These are phyloP conservation scores for Corythornis vintsioides DNA, from an alignment of 2,113 vertebrate species.

Conservation along the genomic window DNA sequence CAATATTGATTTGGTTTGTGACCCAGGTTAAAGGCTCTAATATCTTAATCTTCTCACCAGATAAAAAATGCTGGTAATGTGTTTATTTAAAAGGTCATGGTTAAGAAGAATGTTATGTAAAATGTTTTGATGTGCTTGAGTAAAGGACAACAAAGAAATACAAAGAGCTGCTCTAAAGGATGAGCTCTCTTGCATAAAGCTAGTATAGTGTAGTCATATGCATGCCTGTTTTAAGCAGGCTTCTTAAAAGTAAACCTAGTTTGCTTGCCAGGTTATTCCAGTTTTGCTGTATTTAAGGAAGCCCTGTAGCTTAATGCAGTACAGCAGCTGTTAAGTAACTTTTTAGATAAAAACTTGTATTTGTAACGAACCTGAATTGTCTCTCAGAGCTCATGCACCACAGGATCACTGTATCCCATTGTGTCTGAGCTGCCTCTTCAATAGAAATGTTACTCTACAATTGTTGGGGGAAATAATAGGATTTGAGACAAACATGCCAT, in stretches of 20 bases:
- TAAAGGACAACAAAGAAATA: background rate
- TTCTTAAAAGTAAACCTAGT: background rate
- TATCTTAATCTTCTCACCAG: constrained; percentile 2
- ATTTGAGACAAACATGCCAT: background rate
- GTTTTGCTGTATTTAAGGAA: background rate
- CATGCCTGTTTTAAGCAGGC: background rate
- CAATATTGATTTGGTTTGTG: background rate
- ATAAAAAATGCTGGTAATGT: background rate
- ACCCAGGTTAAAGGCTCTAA: background rate
- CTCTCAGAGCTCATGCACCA: background rate
- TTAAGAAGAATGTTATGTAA: background rate
- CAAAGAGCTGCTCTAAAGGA: background rate
- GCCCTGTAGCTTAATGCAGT: background rate
- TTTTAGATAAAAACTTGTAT: background rate
- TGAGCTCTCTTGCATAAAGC: background rate
- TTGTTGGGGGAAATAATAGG: background rate
- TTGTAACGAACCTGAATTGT: background rate
- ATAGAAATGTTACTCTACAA: background rate
- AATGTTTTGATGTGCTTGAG: background rate
- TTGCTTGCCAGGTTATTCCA: background rate
- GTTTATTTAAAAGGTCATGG: background rate
- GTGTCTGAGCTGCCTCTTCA: background rate
- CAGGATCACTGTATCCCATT: background rate
- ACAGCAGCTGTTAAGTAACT: background rate
- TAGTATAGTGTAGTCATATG: background rate